Base-by-base conservation (phyloP, 1,140 invertebrate species). In the Drosophila santomea region DNA sequence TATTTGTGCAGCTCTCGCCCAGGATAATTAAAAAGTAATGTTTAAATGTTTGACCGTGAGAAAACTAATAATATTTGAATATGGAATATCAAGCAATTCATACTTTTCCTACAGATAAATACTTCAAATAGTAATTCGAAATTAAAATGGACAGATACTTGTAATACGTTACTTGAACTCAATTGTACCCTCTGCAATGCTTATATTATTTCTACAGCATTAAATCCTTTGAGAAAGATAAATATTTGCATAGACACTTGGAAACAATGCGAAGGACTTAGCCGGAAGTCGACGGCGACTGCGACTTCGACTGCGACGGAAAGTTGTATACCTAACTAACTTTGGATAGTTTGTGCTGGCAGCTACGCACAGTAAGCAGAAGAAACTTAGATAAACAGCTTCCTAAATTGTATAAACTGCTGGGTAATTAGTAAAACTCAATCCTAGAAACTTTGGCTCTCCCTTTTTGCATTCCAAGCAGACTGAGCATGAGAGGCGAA, bases 351-450 rank as follows among this genome's bases (percentile, higher is more conserved):
- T 68, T 50, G 43, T 47, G 20, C 67, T 67, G 12, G 3, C 25
- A 55, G 32, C 41, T 35, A 44, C 15, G 57, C 23, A 61, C 41
- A 32, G 38, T 32, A 38, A 55, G 39, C 36, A 38, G 12, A 56
- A 39, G 43, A 15, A 36, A 71, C 67, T 50, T 69, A 48, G 32
- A 56, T 28, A 69, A 48, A 58, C 48, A 71, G 36, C 14, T 36
- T 48, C 25, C 61, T 36, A 66, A 68, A 66, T 54, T 66, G 61
- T 25, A 52, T 51, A 66, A 66, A 12, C 64, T 58, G 67, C 35
- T 69, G 25, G 43, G 43, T 69, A 71, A 71, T 71, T 71, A 68
- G 51, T 48, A 35, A 25, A 47, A 57, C 67, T 69, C 41, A n/a
- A 35, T 35, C 47, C 50, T 12, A 35, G 48, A 71, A 56, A 71